Evolutionary conservation across 2,113 vertebrate genomes (phyloP), one percentile per base, ranked within the genome.

Genomic region (Oxyruncus cristatus): DNA sequence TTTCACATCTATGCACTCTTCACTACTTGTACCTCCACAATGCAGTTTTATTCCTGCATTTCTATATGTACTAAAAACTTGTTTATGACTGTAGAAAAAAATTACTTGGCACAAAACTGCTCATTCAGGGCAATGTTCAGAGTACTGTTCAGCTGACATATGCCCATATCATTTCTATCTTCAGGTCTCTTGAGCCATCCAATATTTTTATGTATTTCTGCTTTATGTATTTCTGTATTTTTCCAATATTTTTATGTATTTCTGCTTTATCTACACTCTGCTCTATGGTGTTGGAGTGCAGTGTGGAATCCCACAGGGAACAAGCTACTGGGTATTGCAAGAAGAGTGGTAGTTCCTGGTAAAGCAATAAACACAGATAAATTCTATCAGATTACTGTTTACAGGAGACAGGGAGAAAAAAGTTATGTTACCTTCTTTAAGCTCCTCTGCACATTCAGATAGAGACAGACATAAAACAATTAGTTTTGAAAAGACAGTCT

Each of bases 401-500:
- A 85, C 3, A 44, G 44, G 28, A 91, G 24, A 63, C 44, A 74
- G 44, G 71, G 53, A 91, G 44, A 88, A 94, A 66, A 92, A 77
- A 77, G n/a, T 50, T 75, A 71, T 88, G 41, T 98, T 98, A 99
- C 99, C 99, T 98, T 98, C 99, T 97, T 98, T 98, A 93, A 99
- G 98, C 87, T 99, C 99, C 96, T 99, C 99, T 99, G 97, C 62
- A 88, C 10, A 46, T 86, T 93, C 89, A 80, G 50, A 58, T 53
- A 88, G 65, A 93, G 70, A 97, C 35, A 96, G 82, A 97, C 24
- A 97, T 56, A 93, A 95, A 88, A 44, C 32, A 95, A 18, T 95
- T 95, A 93, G 50, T 80, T 97, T 73, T 91, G 49, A 92, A 41
- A 66, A 80, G 62, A 88, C 77, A 88, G 33, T 66, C 37, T 87